A percentile compares a stretch with the other conserved stretches of the same genome.
phyloP scores from a whole-genome alignment of 2,888 invertebrate genomes.

The Halocaridina rubra region DNA sequence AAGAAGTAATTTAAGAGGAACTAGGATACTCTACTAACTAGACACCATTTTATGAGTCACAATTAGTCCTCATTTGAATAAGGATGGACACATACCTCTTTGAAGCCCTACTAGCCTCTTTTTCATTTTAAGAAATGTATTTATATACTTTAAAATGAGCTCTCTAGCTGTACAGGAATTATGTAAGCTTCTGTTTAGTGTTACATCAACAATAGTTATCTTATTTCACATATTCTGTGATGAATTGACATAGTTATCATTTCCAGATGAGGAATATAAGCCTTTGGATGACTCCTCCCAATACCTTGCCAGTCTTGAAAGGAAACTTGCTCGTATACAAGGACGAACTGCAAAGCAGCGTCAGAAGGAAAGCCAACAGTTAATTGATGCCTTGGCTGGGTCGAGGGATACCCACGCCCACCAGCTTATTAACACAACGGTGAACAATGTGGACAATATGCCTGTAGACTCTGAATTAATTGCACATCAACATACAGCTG shows the following conservation, averaged over 20 bases:
- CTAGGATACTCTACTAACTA: too few relatives aligned
- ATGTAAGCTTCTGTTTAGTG: too few relatives aligned
- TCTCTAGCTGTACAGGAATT: too few relatives aligned
- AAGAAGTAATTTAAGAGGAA: too few relatives aligned
- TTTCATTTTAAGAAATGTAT: too few relatives aligned
- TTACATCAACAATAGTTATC: neutral
- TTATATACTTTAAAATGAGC: too few relatives aligned
- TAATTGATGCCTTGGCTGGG: conserved; percentile 37
- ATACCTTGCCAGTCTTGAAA: conserved; percentile 48
- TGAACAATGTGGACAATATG: neutral
- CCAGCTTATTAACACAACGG: conserved; percentile 11
- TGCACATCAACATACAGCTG: conserved; percentile 9
- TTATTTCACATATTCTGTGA: neutral
- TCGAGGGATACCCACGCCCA: conserved; percentile 29
- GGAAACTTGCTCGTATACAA: conserved; percentile 46
- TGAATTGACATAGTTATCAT: neutral
- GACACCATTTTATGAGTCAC: too few relatives aligned
- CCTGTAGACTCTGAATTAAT: neutral
- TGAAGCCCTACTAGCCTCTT: too few relatives aligned
- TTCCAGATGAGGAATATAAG: conserved; percentile 18
- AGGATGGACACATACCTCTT: too few relatives aligned
- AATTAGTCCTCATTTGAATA: too few relatives aligned
- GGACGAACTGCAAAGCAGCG: conserved; percentile 26
- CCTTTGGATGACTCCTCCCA: conserved; percentile 50
- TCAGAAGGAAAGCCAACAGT: conserved; percentile 41